Conservation (phyloP, 1,140 invertebrate species). For the Formica selysi region DNA sequence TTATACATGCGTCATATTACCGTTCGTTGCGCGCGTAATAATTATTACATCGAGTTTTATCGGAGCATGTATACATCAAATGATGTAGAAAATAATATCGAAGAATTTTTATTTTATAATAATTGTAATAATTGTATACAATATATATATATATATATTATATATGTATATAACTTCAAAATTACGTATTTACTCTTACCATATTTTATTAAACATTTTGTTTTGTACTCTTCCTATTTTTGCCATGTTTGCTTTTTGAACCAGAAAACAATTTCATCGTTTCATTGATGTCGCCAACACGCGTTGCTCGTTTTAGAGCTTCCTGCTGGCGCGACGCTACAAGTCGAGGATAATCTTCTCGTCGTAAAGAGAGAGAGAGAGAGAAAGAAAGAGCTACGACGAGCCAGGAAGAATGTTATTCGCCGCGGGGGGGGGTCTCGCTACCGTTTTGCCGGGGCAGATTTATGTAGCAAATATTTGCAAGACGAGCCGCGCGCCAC, state of each 20-base stretch:
- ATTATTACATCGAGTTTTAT: constrained; percentile 12
- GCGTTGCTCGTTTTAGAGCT: constrained; percentile 66
- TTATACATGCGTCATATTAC: background rate
- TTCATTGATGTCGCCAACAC: constrained; percentile 38
- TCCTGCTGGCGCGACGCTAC: constrained; percentile 29
- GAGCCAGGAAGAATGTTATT: constrained; percentile 67
- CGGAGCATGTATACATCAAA: background rate
- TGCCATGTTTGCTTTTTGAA: too few relatives aligned
- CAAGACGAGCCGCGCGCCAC: constrained; percentile 67
- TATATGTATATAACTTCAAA: too few relatives aligned
- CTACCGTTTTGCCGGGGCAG: constrained; percentile 65
- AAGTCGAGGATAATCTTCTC: constrained; percentile 3
- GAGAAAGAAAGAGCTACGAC: constrained; percentile 30
- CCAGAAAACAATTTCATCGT: constrained; percentile 45
- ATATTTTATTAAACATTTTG: too few relatives aligned
- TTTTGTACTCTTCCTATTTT: too few relatives aligned
- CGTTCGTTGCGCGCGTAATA: background rate
- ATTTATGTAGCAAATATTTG: constrained; percentile 82
- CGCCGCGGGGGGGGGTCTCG: constrained; percentile 63
- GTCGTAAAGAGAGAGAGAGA: background rate
- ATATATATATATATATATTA: too few relatives aligned
- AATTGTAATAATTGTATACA: too few relatives aligned
- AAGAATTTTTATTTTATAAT: background rate
- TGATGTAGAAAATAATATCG: background rate
- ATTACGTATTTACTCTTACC: too few relatives aligned